Evolutionary conservation across 2,888 invertebrate species (phyloP), one percentile per base, ranked within the genome.

Genomic region (Fissipunctia ypsillon): DNA sequence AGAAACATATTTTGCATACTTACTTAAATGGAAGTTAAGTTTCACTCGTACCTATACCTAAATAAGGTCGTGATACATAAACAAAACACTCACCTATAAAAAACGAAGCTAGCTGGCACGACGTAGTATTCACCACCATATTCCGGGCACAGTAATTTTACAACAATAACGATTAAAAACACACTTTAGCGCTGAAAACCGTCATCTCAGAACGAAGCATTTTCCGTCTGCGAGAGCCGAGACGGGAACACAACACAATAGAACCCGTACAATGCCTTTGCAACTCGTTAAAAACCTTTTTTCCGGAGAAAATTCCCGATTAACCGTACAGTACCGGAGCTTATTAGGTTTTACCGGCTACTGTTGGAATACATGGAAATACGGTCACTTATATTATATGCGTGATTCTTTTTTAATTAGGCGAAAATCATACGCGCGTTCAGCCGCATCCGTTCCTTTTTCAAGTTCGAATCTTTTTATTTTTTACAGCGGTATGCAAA

Each of bases 51-150:
- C n/a, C n/a, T n/a, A n/a, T 50, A 50, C 12, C 25, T 6, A 52
- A 54, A 67, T 67, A 43, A 76, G 28, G 50, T 38, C 45, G 52
- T n/a, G n/a, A 12, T 43, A 25, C 35, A 50, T 38, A 69, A 59
- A 41, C 19, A 48, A 54, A 59, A 78, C 67, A 89, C 95, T 94
- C 77, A 95, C 95, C 94, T 82, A 95, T 91, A 83, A 94, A 93
- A 83, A 95, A 91, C 7, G 94, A 91, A 73, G 93, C 88, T 41
- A 95, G 65, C 70, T 91, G 91, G 83, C 95, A 95, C 73, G 91
- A 84, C 25, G 90, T 81, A 35, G 88, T 77, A 84, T 84, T 89
- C 74, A 84, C 72, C 77, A 90, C 84, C 94, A 95, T 94, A 84
- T 90, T 93, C 85, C 85, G 52, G 50, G 57, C 73, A 76, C 76